Percentiles rank a stretch among this genome's conserved stretches.
These are phyloP conservation scores for Toxotes chatareus DNA, from an alignment of 2,113 vertebrate species.

Conservation along the genomic window DNA sequence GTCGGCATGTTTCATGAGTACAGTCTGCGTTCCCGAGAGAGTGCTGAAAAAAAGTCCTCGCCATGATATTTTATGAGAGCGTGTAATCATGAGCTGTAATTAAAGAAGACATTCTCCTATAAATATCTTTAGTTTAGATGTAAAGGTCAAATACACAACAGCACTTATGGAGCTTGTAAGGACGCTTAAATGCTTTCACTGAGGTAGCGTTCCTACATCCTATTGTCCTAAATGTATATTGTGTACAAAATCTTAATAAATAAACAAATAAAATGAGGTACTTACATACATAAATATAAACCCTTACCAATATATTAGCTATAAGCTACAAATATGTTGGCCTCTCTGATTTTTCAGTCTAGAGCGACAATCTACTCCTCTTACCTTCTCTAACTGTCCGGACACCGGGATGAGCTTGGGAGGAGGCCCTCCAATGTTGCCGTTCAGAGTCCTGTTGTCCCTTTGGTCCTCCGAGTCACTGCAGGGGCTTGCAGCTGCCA, in stretches of 20 bases:
- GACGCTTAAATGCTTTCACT: slow-evolving; percentile 12
- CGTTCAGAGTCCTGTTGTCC: slow-evolving; percentile 85
- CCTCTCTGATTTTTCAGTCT: fast-evolving
- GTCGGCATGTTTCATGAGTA: background rate
- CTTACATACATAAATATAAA: background rate
- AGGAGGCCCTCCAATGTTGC: slow-evolving; percentile 91
- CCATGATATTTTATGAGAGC: slow-evolving; percentile 15
- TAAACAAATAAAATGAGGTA: too few species aligned
- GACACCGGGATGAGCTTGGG: slow-evolving; percentile 96
- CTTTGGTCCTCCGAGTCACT: slow-evolving; percentile 90
- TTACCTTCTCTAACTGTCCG: slow-evolving; percentile 95
- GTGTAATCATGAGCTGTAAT: slow-evolving; percentile 33
- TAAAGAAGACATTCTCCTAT: slow-evolving; percentile 31
- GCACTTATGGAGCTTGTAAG: background rate
- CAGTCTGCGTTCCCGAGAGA: background rate
- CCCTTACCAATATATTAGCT: background rate
- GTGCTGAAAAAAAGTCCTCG: background rate
- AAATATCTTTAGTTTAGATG: slow-evolving; percentile 31
- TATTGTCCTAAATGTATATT: background rate
- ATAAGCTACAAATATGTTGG: background rate
- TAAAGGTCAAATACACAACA: background rate
- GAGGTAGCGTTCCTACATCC: background rate
- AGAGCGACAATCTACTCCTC: background rate
- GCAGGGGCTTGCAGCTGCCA: slow-evolving; percentile 87
- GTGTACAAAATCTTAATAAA: too few species aligned